Percentiles rank a stretch among this genome's conserved stretches.
These are phyloP conservation scores for Proales similis DNA, from an alignment of 1,140 invertebrate genomes.

Conservation along the genomic window DNA sequence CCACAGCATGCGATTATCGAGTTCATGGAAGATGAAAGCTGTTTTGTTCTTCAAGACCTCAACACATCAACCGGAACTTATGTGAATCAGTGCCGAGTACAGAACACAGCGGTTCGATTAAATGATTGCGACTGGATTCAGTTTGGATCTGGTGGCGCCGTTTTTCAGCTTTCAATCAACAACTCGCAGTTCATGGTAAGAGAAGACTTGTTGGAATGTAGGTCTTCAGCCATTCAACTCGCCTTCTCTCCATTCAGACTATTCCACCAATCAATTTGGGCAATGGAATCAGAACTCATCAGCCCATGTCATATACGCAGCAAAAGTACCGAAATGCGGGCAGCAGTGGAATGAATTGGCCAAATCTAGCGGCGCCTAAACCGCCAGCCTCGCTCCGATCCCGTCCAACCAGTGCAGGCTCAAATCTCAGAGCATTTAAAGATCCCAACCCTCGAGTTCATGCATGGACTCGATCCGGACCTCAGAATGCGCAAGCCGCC, in stretches of 20 bases:
- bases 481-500: no score
- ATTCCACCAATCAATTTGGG: conserved; percentile 17
- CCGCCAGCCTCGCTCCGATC: no score
- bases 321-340: no score
- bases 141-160: conserved; percentile 44
- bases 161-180: conserved; percentile 36
- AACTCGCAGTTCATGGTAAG: conserved; percentile 37
- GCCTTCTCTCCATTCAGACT: background rate
- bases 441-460: no score
- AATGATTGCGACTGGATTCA: conserved; percentile 48
- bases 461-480: no score
- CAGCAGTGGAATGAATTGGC: no score
- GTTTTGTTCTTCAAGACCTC: conserved; percentile 51
- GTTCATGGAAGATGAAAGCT: conserved; percentile 49
- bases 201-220: background rate
- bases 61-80: conserved; percentile 52
- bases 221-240: background rate
- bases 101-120: conserved; percentile 51
- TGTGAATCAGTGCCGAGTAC: conserved; percentile 51
- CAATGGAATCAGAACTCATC: background rate
- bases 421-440: no score
- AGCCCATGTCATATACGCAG: background rate
- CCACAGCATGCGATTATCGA: conserved; percentile 51
- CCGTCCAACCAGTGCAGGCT: no score
- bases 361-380: no score